Base-by-base conservation (phyloP, 2,113 vertebrate genomes). In the Nipponia nippon region DNA sequence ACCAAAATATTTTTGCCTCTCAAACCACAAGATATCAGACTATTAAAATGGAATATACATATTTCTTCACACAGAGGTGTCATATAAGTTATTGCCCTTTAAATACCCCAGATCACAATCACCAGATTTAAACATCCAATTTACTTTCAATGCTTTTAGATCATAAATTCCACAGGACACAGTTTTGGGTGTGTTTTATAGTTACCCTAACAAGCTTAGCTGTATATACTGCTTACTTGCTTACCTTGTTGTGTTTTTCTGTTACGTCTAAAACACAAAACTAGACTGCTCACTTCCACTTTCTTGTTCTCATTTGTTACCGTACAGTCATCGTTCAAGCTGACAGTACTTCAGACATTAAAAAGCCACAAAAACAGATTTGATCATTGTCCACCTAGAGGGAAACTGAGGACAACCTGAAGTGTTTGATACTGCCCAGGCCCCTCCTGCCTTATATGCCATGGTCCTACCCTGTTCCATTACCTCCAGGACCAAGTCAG, bases 291-390 rank as follows among this genome's bases (percentile, higher is more conserved):
- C 38, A 29, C 20, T 90, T 89, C 83, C 63, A 40, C 55, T 83
- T 93, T 34, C n/a, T 53, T 83, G 40, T 63, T 82, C 26, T 93
- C 13, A 10, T 77, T 65, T 66, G 38, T 58, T 87, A 87, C 34
- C 0, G 0, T 27, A 34, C 32, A 53, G 30, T 61, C 21, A 13
- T 61, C 0, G 0, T 55, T 89, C 47, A 82, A 70, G 30, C 26
- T 89, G 65, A 62, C 38, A 75, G n/a, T 56, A 38, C 16, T 61
- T 79, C 55, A 93, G 47, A 44, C 6, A 29, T 46, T 49, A 50
- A 65, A 91, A 89, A 78, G 26, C 10, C 59, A 63, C 13, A 59
- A 78, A 83, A 13, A 5, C 29, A 84, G 65, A 66, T 67, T 52
- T 92, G 7, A 44, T 87, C 30, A 27, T 34, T 59, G 63, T 59